Evolutionary conservation across 2,113 vertebrate species (phyloP), one percentile per base, ranked within the genome.

Genomic region (Psittacula cyanocephala): DNA sequence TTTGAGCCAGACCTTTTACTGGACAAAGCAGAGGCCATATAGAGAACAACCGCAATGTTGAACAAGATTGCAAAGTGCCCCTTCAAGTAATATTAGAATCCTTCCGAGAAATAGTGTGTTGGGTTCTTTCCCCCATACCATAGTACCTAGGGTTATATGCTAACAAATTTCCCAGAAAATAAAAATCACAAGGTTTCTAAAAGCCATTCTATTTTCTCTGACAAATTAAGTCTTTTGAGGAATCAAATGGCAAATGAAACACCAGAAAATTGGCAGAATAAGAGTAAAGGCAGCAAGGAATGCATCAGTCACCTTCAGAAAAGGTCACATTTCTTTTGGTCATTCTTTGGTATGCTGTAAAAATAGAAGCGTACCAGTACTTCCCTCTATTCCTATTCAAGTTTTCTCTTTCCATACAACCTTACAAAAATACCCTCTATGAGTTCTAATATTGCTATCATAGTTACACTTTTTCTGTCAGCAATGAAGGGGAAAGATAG

Each of bases 291-390:
- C 39, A 84, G 37, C 28, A 88, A 84, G n/a, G 55, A 88, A 78
- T 68, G 33, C 35, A 79, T 89, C 52, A 52, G 62, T 81, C 70
- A 81, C 77, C 90, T 91, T 81, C 60, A 53, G 60, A 64, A 91
- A 91, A 95, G 64, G 79, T 91, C 76, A 68, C 23, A 18, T 86
- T 93, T 93, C 43, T 60, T 91, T 84, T 92, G 86, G 81, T 86
- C 64, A 47, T 65, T 71, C 53, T 65, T 88, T 70, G 33, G 19
- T 55, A 64, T n/a, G 27, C 35, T 71, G n/a, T 35, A 78, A 71
- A 60, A 89, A 74, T 17, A 70, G 59, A 55, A 75, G 39, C 23
- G 49, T 27, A 41, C 33, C 31, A 44, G 64, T 35, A 81, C 44
- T 92, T 86, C 65, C 24, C 52, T 57, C 20, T 52, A 55, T 75